Conservation (phyloP, 2,113 vertebrate genomes). For the Neopipo cinnamomea region DNA sequence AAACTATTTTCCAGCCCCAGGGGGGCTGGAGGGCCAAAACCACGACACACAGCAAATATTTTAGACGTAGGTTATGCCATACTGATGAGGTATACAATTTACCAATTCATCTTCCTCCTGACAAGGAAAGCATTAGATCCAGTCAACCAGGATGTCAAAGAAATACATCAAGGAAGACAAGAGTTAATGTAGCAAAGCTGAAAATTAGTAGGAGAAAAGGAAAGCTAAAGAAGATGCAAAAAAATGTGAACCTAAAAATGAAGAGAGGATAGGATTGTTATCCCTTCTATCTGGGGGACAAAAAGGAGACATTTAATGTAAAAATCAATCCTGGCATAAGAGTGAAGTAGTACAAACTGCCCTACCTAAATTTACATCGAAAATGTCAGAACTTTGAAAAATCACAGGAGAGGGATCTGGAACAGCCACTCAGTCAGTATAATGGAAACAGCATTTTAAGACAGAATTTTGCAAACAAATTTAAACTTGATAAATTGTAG, state of each 20-base stretch:
- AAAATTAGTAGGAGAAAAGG: neutral
- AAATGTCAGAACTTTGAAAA: neutral
- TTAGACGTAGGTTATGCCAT: neutral
- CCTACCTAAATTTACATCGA: neutral
- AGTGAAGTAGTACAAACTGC: neutral
- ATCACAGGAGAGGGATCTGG: neutral
- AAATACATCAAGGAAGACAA: neutral
- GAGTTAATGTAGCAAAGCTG: neutral
- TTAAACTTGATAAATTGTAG: neutral
- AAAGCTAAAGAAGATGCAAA: neutral
- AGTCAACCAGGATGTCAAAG: neutral
- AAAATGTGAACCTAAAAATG: neutral
- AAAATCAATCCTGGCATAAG: neutral
- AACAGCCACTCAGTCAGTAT: neutral
- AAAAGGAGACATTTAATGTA: neutral
- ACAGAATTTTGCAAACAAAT: neutral
- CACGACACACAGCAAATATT: neutral
- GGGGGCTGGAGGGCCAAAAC: no score
- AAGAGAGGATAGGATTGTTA: neutral
- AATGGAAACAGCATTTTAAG: neutral
- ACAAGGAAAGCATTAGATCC: neutral
- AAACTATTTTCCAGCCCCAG: no score
- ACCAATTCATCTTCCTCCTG: neutral
- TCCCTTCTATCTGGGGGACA: neutral
- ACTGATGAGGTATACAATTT: neutral